phyloP scores from a whole-genome alignment of 2,888 invertebrate genomes.

The Dioctria linearis region DNA sequence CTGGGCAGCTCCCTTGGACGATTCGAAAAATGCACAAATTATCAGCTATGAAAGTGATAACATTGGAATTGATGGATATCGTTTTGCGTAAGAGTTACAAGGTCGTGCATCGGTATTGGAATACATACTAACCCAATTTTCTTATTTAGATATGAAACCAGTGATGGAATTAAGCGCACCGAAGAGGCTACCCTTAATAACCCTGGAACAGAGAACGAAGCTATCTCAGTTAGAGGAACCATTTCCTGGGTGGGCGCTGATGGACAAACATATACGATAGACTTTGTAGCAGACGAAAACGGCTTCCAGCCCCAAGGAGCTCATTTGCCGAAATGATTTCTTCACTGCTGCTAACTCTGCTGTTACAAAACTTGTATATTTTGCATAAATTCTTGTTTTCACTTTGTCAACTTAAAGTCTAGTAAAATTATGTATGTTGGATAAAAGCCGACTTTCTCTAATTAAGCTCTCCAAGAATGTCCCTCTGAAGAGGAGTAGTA shows the following conservation, averaged over 20 bases:
- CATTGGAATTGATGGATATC: constrained; percentile 75
- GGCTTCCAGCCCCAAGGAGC: constrained; percentile 70
- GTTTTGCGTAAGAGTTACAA: constrained; percentile 72
- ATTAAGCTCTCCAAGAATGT: not conserved
- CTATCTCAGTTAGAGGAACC: constrained; percentile 75
- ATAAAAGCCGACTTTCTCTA: constrained; percentile 18
- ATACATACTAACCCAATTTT: too few relatives aligned
- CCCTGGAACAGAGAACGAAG: constrained; percentile 76
- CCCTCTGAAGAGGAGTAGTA: too few relatives aligned
- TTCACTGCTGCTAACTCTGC: not conserved
- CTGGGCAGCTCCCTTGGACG: constrained; percentile 65
- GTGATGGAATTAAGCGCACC: constrained; percentile 76
- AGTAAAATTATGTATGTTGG: constrained; percentile 23
- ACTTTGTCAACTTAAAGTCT: constrained; percentile 22
- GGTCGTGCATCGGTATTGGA: too few relatives aligned
- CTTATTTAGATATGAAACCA: constrained; percentile 75
- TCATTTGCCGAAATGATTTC: constrained; percentile 65
- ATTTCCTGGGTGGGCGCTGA: constrained; percentile 76
- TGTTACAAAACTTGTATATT: constrained; percentile 37
- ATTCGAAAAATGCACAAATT: constrained; percentile 63
- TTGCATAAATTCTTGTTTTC: constrained; percentile 40
- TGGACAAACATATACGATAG: constrained; percentile 74
- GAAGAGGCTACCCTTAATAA: constrained; percentile 76
- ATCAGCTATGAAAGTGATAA: constrained; percentile 72
- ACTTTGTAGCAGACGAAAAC: constrained; percentile 69